These are phyloP conservation scores for Drosophila neutralis DNA, from an alignment of 2,888 invertebrate species.

Conservation along the genomic window DNA sequence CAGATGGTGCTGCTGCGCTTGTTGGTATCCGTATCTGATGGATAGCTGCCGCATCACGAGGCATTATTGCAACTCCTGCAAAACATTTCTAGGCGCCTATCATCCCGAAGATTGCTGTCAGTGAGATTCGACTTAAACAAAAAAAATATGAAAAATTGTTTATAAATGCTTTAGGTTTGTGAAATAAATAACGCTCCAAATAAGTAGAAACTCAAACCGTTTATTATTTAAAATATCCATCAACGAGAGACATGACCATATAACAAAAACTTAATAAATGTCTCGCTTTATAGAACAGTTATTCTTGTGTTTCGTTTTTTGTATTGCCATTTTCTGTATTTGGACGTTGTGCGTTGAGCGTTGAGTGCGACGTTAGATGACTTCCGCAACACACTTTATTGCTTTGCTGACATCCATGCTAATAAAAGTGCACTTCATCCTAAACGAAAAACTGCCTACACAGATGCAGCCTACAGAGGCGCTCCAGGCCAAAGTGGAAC, in stretches of 20 bases:
- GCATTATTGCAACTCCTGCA: slow-evolving; percentile 58
- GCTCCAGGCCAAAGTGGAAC: neutral
- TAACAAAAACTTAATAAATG: neutral
- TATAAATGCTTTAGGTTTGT: neutral
- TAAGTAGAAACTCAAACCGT: neutral
- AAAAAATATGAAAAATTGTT: no score
- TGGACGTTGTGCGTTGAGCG: neutral
- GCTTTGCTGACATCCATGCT: neutral
- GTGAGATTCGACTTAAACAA: neutral
- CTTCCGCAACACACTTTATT: neutral
- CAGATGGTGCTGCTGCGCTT: slow-evolving; percentile 63
- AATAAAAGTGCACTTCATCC: slow-evolving; percentile 5
- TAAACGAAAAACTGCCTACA: neutral
- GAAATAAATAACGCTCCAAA: neutral
- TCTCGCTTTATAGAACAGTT: neutral
- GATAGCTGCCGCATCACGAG: slow-evolving; percentile 44
- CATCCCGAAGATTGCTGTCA: slow-evolving; percentile 33
- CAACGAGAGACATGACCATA: neutral
- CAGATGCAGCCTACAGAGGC: no score
- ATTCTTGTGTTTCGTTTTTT: neutral
- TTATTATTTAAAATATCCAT: neutral
- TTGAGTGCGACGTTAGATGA: neutral
- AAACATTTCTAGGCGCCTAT: slow-evolving; percentile 54
- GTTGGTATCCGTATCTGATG: slow-evolving; percentile 48
- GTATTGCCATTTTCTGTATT: neutral